A percentile compares a stretch with the other conserved stretches of the same genome.
These are phyloP conservation scores for Oenanthe oenanthe DNA, from an alignment of 2,113 vertebrate genomes.

Conservation along the genomic window DNA sequence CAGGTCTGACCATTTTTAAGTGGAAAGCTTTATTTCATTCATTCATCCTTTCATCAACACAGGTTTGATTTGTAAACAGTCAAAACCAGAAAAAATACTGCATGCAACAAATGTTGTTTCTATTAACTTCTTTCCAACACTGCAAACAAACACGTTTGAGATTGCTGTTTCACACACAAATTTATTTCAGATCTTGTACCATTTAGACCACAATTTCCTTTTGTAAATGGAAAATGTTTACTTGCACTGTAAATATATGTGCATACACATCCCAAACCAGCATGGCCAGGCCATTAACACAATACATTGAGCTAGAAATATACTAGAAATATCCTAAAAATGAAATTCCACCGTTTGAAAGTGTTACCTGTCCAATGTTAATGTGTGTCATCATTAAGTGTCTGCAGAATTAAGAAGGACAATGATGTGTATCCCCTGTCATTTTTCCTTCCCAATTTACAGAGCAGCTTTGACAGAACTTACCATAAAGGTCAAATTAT, in stretches of 20 bases:
- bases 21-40: not conserved
- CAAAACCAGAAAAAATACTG: not conserved
- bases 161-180: not conserved
- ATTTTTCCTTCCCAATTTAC: not conserved
- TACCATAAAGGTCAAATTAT: not conserved
- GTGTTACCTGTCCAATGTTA: not conserved
- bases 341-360: not conserved
- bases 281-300: not conserved
- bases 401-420: not conserved
- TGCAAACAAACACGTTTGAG: not conserved
- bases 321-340: not conserved
- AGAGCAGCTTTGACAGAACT: not conserved
- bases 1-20: not conserved
- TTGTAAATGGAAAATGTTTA: not conserved
- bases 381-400: not conserved
- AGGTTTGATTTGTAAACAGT: not conserved
- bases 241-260: not conserved
- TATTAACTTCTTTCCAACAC: not conserved
- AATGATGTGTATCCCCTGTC: not conserved
- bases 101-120: not conserved
- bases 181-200: not conserved
- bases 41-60: not conserved
- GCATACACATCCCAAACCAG: not conserved
- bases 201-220: not conserved
- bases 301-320: not conserved